Evolutionary conservation across 2,113 vertebrate genomes (phyloP).

Genomic region (Theropithecus gelada): DNA sequence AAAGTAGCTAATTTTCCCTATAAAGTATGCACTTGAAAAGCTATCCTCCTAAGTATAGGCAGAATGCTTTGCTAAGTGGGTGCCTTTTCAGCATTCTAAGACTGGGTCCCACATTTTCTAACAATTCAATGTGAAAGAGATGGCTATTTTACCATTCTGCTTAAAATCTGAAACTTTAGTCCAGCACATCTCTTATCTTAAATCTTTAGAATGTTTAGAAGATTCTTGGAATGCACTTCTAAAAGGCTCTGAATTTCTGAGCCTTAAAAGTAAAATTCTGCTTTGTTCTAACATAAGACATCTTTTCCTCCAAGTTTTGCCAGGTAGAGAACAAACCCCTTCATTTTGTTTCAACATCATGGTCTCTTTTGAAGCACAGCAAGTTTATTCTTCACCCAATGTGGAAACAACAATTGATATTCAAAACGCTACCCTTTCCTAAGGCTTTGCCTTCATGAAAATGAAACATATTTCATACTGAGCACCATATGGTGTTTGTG

Average conservation of each 20-base stretch:
- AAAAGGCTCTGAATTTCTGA: constrained; percentile 43
- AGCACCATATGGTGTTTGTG: constrained; percentile 86
- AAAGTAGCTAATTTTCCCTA: neutral
- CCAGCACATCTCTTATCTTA: constrained; percentile 35
- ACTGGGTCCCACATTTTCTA: neutral
- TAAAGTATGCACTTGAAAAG: neutral
- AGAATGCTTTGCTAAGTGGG: neutral
- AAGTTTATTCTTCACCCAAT: constrained; percentile 54
- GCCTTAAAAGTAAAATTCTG: constrained; percentile 18
- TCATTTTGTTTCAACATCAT: neutral
- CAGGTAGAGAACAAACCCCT: constrained; percentile 44
- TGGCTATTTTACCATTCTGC: neutral
- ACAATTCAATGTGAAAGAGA: neutral
- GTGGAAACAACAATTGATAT: constrained; percentile 59
- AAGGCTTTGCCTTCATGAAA: constrained; percentile 78
- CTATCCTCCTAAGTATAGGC: neutral
- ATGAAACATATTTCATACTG: constrained; percentile 66
- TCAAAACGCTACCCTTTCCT: constrained; percentile 72
- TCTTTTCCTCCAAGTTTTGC: constrained; percentile 38
- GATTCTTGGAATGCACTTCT: constrained; percentile 25
- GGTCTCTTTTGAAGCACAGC: constrained; percentile 29
- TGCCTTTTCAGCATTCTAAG: neutral
- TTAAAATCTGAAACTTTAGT: neutral
- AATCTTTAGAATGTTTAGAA: neutral
- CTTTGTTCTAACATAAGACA: constrained; percentile 22